These are phyloP conservation scores for Blastobasis adustella DNA, from an alignment of 2,888 invertebrate species.

Conservation along the genomic window DNA sequence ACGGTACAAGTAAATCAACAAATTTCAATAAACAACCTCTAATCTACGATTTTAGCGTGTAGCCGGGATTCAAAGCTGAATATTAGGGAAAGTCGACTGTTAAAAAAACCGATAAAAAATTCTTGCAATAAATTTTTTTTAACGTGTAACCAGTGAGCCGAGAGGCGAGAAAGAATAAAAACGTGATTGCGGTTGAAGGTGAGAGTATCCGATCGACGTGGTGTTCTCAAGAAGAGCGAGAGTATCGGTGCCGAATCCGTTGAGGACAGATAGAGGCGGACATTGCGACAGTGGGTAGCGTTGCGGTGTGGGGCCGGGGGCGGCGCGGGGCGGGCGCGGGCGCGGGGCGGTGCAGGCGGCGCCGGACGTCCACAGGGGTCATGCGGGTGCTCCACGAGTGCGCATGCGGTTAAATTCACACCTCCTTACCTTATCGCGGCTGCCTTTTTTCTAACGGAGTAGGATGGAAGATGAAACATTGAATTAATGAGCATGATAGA, in stretches of 20 bases:
- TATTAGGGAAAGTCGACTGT: too few relatives aligned
- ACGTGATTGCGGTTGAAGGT: slow-evolving; percentile 8
- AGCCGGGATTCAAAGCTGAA: too few relatives aligned
- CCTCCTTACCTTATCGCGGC: slow-evolving; percentile 88
- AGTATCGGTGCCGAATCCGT: too few relatives aligned
- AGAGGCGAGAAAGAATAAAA: slow-evolving; percentile 15
- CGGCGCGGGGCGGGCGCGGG: slow-evolving; percentile 11
- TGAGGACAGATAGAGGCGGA: background rate
- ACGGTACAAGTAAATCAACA: background rate
- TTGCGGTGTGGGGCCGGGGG: slow-evolving; percentile 24
- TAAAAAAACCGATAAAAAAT: background rate
- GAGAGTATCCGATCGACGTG: slow-evolving; percentile 8
- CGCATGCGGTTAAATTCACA: slow-evolving; percentile 60
- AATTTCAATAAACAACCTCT: too few relatives aligned
- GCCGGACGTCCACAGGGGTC: slow-evolving; percentile 46
- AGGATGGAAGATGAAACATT: slow-evolving; percentile 73
- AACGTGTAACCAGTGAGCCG: slow-evolving; percentile 18
- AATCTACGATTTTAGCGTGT: too few relatives aligned
- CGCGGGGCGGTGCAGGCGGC: slow-evolving; percentile 17
- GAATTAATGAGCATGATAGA: slow-evolving; percentile 65
- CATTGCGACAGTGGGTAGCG: slow-evolving; percentile 24
- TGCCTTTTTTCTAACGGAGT: slow-evolving; percentile 87
- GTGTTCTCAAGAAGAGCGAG: background rate
- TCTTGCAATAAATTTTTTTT: background rate
- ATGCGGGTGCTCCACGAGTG: slow-evolving; percentile 64